Percentiles rank a stretch among this genome's conserved stretches.
Conservation (phyloP, 2,797 vertebrate genomes). For the Neomorphus geoffroyi region DNA sequence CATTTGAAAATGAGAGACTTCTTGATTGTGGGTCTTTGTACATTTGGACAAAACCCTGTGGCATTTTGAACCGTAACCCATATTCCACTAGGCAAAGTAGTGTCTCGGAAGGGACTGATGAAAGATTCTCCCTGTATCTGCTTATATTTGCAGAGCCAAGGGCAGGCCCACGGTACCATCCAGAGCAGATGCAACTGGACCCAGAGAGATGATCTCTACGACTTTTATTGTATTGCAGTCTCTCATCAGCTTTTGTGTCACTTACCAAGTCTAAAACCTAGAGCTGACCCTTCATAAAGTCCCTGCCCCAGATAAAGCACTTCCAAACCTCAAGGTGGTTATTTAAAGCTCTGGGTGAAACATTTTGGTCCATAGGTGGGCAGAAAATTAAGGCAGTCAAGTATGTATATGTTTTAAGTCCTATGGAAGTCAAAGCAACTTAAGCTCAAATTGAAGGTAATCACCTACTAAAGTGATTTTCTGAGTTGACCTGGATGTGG, state of each 20-base stretch:
- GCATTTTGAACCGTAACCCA: background rate
- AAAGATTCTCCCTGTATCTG: background rate
- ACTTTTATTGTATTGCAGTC: background rate
- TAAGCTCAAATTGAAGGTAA: slow-evolving; percentile 32
- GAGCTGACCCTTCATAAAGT: background rate
- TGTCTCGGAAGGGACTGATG: background rate
- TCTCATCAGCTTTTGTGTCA: background rate
- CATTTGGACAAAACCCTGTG: background rate
- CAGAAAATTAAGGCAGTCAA: background rate
- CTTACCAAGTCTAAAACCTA: background rate
- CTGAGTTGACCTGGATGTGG: background rate
- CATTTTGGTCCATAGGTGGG: background rate
- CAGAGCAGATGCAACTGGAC: background rate
- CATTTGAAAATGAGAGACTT: background rate
- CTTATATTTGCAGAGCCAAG: background rate
- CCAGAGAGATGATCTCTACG: background rate
- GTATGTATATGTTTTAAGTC: slow-evolving; percentile 5
- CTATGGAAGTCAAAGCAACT: slow-evolving; percentile 14
- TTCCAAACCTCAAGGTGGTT: background rate
- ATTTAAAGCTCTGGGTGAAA: background rate
- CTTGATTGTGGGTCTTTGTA: background rate
- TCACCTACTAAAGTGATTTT: slow-evolving; percentile 44
- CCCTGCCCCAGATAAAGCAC: background rate
- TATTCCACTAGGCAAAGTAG: background rate
- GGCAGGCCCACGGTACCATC: background rate